phyloP scores from a whole-genome alignment of 2,113 vertebrate genomes.

The Strix aluco region DNA sequence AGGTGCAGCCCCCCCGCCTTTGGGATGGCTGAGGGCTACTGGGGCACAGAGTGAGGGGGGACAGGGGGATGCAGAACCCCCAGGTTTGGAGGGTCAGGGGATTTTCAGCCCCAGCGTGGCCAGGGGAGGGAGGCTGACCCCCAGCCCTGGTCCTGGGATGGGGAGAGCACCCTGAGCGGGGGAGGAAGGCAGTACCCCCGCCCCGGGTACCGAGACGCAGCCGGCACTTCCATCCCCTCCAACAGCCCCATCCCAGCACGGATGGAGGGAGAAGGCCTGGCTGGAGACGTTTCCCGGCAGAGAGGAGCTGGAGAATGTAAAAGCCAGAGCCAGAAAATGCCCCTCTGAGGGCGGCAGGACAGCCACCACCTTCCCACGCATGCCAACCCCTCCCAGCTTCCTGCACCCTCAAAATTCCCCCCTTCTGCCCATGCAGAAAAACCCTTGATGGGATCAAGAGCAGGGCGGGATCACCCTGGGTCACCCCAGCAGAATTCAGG shows the following conservation, averaged over 20 bases:
- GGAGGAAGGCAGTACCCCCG: background rate
- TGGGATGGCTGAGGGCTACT: background rate
- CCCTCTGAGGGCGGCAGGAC: background rate
- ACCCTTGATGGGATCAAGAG: background rate
- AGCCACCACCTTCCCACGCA: background rate
- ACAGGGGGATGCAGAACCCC: background rate
- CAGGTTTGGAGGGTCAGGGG: background rate
- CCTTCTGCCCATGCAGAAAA: background rate
- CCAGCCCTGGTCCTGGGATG: background rate
- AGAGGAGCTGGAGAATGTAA: background rate
- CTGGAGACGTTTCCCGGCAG: rapidly evolving
- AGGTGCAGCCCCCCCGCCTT: background rate
- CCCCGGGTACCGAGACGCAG: background rate
- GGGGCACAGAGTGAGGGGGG: rapidly evolving
- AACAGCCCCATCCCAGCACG: background rate
- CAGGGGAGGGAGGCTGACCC: background rate
- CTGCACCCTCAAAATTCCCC: background rate
- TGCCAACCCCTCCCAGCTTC: background rate
- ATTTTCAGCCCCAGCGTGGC: background rate
- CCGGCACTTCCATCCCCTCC: background rate
- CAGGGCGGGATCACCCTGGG: background rate
- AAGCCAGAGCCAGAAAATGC: background rate
- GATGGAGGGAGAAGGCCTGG: background rate
- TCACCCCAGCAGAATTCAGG: background rate
- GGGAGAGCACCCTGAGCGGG: no score